Conservation (phyloP, 1,140 invertebrate genomes). For the honey bee (Apis mellifera) region DNA sequence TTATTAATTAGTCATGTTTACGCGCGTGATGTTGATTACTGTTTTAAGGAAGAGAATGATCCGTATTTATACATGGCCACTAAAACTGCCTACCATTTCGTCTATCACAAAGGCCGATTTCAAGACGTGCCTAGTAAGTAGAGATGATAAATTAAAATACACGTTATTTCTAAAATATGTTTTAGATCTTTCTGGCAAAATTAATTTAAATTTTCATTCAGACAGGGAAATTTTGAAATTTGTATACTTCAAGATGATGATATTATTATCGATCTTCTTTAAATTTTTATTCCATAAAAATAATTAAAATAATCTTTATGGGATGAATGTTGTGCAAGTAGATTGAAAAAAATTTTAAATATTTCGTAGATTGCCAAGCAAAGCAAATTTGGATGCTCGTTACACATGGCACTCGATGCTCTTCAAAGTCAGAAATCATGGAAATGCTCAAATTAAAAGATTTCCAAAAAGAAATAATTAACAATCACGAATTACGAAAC, state of each 20-base stretch:
- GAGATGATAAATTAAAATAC: too few species aligned
- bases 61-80: conserved; percentile 80
- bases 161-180: too few species aligned
- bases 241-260: too few species aligned
- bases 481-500: conserved; percentile 68
- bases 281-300: too few species aligned
- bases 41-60: conserved; percentile 76
- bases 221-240: background rate
- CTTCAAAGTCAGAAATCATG: conserved; percentile 55
- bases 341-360: too few species aligned
- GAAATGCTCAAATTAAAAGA: conserved; percentile 60
- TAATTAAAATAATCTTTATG: too few species aligned
- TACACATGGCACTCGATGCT: conserved; percentile 74
- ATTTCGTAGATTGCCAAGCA: conserved; percentile 69
- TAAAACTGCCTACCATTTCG: conserved; percentile 81
- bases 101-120: conserved; percentile 71
- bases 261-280: too few species aligned
- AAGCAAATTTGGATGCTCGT: conserved; percentile 74
- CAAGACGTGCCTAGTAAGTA: conserved; percentile 76
- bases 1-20: conserved; percentile 44
- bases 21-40: conserved; percentile 73
- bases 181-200: background rate
- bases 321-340: too few species aligned
- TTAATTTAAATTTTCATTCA: too few species aligned
- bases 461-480: conserved; percentile 69